These are phyloP conservation scores for Ridgeia piscesae DNA, from an alignment of 1,140 invertebrate genomes.

Conservation along the genomic window DNA sequence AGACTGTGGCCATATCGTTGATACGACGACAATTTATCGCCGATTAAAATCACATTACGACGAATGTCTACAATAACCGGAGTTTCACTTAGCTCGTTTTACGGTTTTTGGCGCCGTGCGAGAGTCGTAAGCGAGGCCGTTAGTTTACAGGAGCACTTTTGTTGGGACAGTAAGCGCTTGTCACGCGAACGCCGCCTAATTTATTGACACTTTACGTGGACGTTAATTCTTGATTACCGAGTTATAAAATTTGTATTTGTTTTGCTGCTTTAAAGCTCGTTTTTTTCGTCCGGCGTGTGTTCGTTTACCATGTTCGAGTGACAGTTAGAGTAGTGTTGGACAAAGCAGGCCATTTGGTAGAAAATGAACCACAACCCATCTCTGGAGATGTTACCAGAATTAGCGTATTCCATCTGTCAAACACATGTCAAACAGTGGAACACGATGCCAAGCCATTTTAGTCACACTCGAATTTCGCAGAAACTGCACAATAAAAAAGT, in stretches of 20 bases:
- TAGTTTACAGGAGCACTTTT: not conserved
- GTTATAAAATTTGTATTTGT: not conserved
- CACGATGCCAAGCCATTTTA: no score
- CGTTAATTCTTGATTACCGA: conserved; percentile 5
- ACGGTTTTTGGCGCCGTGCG: not conserved
- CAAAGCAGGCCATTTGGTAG: no score
- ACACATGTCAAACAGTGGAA: no score
- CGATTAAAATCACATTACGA: conserved; percentile 1
- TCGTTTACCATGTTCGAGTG: not conserved
- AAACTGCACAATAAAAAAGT: no score
- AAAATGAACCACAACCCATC: no score
- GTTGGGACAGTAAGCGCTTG: not conserved
- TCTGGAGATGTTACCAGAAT: no score
- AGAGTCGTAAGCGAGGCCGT: not conserved
- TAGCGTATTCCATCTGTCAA: no score
- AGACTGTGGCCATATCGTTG: not conserved
- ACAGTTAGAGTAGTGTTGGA: not conserved
- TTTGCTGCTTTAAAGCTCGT: not conserved
- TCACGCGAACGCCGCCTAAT: not conserved
- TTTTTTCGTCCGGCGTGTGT: not conserved
- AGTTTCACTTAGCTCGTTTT: not conserved
- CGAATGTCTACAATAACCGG: not conserved
- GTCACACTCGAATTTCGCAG: no score
- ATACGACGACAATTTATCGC: not conserved
- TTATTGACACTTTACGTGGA: not conserved